A percentile compares a stretch with the other conserved stretches of the same genome.
Conservation (phyloP, 1,140 invertebrate species). For the Doryteuthis pealeii region DNA sequence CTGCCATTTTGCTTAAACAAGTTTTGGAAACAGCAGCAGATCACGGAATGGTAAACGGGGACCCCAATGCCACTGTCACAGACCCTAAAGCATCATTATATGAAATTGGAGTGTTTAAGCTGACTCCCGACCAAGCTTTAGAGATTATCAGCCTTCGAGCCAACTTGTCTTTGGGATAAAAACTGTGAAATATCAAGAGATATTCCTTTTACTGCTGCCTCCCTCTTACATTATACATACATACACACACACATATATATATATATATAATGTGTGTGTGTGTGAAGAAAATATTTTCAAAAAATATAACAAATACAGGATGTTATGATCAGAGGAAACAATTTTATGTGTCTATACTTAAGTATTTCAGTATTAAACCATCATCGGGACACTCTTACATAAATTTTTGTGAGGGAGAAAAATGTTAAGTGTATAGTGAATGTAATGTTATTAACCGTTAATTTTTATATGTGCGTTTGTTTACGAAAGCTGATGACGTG, state of each 20-base stretch:
- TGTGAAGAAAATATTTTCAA: neutral
- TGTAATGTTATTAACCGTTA: no score
- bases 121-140: constrained; percentile 65
- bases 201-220: neutral
- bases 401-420: no score
- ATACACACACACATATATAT: neutral
- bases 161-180: constrained; percentile 25
- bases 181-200: neutral
- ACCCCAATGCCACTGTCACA: constrained; percentile 56
- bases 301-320: no score
- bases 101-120: constrained; percentile 69
- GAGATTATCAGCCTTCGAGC: constrained; percentile 38
- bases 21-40: constrained; percentile 60
- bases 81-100: constrained; percentile 64
- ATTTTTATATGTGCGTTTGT: no score
- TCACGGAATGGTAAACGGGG: constrained; percentile 35
- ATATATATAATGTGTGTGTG: no score
- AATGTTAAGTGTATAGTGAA: no score
- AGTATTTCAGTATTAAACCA: neutral
- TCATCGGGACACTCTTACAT: no score
- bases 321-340: no score
- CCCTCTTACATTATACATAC: no score
- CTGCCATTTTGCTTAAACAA: constrained; percentile 74
- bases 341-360: neutral
- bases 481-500: no score